Evolutionary conservation across 2,797 vertebrate species (phyloP).

Genomic region (Semotilus atromaculatus): DNA sequence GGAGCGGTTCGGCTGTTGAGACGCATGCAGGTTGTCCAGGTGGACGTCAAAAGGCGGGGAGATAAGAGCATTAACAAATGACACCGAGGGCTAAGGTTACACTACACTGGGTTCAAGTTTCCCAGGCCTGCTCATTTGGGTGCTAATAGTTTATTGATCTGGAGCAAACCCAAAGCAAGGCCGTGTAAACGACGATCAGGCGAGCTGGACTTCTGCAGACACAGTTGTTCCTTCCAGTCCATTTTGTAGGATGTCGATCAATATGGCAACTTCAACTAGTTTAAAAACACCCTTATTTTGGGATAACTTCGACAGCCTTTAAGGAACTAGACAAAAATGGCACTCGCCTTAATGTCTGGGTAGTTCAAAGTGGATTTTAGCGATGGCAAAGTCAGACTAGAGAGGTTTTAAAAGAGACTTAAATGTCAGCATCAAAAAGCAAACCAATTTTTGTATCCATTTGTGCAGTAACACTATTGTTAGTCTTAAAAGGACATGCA

Average conservation of each 20-base stretch:
- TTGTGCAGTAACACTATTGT: not conserved
- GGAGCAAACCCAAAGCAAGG: constrained; percentile 45
- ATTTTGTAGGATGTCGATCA: constrained; percentile 59
- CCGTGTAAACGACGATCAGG: constrained; percentile 39
- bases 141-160: constrained; percentile 82
- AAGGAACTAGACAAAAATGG: constrained; percentile 12
- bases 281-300: constrained; percentile 35
- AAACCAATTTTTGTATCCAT: not conserved
- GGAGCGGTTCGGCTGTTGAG: constrained; percentile 40
- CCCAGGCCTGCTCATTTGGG: constrained; percentile 66
- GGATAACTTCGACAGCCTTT: constrained; percentile 22
- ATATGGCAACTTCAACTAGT: constrained; percentile 54
- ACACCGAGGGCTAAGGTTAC: constrained; percentile 58
- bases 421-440: constrained; percentile 6
- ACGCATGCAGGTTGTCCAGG: constrained; percentile 66
- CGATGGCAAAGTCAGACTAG: not conserved
- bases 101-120: constrained; percentile 49
- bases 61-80: constrained; percentile 65
- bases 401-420: constrained; percentile 11
- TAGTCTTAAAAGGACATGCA: not conserved
- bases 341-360: not conserved
- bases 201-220: constrained; percentile 58
- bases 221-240: constrained; percentile 70
- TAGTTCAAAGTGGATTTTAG: constrained; percentile 6
- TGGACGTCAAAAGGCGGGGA: constrained; percentile 50